Conservation (phyloP, 2,113 vertebrate genomes). For the Riparia riparia region DNA sequence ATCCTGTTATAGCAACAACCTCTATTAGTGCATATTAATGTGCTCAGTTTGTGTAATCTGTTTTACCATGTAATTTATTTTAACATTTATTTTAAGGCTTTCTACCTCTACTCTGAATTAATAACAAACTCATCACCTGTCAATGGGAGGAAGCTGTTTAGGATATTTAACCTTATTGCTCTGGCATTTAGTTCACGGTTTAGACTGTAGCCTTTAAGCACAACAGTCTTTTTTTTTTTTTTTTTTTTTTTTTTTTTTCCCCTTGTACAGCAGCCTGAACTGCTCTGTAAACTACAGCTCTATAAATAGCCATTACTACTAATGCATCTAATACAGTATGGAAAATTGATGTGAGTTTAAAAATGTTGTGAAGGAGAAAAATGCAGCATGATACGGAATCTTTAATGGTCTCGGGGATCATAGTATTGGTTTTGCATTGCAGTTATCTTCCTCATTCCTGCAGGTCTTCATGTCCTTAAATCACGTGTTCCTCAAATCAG, state of each 20-base stretch:
- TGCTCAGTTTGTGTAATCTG: conserved; percentile 19
- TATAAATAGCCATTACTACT: conserved; percentile 8
- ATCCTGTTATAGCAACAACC: conserved; percentile 40
- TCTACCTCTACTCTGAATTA: background rate
- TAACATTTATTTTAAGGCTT: conserved; percentile 39
- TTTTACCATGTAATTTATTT: conserved; percentile 45
- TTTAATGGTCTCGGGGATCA: background rate
- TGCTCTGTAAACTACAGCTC: background rate
- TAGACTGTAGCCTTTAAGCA: background rate
- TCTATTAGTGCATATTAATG: conserved; percentile 42
- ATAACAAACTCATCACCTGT: background rate
- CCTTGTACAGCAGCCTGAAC: background rate
- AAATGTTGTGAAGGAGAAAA: conserved; percentile 2
- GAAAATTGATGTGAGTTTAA: background rate
- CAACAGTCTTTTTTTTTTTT: background rate
- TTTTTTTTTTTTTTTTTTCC: background rate
- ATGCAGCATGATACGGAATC: background rate
- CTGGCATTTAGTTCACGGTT: background rate
- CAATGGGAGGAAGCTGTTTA: background rate
- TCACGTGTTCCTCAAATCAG: background rate
- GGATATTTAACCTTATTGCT: conserved; percentile 2
- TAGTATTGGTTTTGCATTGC: background rate
- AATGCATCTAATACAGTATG: background rate
- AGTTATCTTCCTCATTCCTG: background rate
- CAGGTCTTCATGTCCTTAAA: background rate